A percentile compares a stretch with the other conserved stretches of the same genome.
Evolutionary conservation across 1,140 invertebrate species (phyloP).

Genomic region (Thalassaphorura encarpata): DNA sequence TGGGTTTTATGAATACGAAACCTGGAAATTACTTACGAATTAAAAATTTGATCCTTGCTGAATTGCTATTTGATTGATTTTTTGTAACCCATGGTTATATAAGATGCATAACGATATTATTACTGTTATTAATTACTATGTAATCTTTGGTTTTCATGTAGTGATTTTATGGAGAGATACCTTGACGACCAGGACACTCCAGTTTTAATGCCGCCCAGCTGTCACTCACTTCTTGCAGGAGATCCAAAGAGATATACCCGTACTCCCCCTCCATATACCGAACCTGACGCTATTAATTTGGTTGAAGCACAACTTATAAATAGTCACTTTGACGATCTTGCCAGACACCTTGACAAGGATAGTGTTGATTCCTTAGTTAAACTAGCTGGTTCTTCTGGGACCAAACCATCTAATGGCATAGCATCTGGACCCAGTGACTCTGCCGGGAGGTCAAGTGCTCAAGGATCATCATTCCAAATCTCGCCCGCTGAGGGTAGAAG

Average conservation of each 20-base stretch:
- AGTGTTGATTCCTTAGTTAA: slow-evolving; percentile 33
- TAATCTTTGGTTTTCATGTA: slow-evolving; percentile 40
- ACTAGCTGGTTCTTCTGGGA: slow-evolving; percentile 13
- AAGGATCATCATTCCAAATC: too few relatives aligned
- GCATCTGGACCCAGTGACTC: too few relatives aligned
- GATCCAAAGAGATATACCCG: slow-evolving; percentile 49
- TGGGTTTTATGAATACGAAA: too few relatives aligned
- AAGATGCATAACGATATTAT: too few relatives aligned
- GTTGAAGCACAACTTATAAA: slow-evolving; percentile 22
- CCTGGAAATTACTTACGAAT: too few relatives aligned
- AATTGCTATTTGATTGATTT: too few relatives aligned
- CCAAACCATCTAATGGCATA: neutral
- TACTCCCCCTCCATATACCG: slow-evolving; percentile 37
- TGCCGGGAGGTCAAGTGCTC: too few relatives aligned
- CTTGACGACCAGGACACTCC: slow-evolving; percentile 65
- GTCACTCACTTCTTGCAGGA: slow-evolving; percentile 53
- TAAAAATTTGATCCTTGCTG: too few relatives aligned
- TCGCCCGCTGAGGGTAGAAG: too few relatives aligned
- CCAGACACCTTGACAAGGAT: slow-evolving; percentile 31
- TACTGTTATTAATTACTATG: too few relatives aligned
- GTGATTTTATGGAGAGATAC: slow-evolving; percentile 79
- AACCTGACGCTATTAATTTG: slow-evolving; percentile 41
- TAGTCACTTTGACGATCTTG: slow-evolving; percentile 33
- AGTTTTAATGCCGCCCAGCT: slow-evolving; percentile 44
- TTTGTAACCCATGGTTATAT: too few relatives aligned